phyloP scores from a whole-genome alignment of 2,888 invertebrate species.

The Thumatha senex region DNA sequence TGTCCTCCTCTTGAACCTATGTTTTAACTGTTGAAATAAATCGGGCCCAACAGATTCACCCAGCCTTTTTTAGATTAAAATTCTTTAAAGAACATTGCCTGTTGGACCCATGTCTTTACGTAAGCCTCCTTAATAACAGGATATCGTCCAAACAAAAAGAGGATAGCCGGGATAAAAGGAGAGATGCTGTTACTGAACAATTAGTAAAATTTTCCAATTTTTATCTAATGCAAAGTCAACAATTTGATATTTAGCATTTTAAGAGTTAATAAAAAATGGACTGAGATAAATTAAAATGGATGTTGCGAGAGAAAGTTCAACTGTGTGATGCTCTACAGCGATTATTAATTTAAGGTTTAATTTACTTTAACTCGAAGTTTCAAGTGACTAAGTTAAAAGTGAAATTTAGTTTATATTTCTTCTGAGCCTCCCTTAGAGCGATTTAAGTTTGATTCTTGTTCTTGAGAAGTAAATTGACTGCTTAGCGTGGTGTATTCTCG shows the following conservation, averaged over 20 bases:
- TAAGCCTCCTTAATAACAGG: slow-evolving; percentile 1
- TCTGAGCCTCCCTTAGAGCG: slow-evolving; percentile 21
- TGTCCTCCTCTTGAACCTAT: no score
- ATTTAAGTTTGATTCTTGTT: slow-evolving; percentile 15
- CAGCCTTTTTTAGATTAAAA: not conserved
- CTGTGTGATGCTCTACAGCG: slow-evolving; percentile 31
- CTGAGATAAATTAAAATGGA: slow-evolving; percentile 26
- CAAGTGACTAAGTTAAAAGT: slow-evolving; percentile 49
- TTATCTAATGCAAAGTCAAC: slow-evolving; percentile 8
- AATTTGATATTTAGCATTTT: slow-evolving; percentile 13
- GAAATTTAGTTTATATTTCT: slow-evolving; percentile 44
- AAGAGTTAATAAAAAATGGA: slow-evolving; percentile 25
- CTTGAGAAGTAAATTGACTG: not conserved
- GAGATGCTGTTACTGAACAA: slow-evolving; percentile 1
- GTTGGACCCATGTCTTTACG: slow-evolving; percentile 1
- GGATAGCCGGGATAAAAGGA: not conserved
- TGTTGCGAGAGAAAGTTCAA: slow-evolving; percentile 37
- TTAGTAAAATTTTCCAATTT: slow-evolving; percentile 8
- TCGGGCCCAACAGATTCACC: no score
- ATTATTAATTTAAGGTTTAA: slow-evolving; percentile 45
- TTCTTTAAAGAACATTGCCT: not conserved
- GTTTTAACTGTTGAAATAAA: no score
- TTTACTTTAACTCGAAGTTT: slow-evolving; percentile 34
- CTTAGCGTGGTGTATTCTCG: not conserved
- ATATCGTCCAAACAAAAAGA: not conserved